phyloP scores from a whole-genome alignment of 2,113 vertebrate species.

The Clarias macrocephalus region DNA sequence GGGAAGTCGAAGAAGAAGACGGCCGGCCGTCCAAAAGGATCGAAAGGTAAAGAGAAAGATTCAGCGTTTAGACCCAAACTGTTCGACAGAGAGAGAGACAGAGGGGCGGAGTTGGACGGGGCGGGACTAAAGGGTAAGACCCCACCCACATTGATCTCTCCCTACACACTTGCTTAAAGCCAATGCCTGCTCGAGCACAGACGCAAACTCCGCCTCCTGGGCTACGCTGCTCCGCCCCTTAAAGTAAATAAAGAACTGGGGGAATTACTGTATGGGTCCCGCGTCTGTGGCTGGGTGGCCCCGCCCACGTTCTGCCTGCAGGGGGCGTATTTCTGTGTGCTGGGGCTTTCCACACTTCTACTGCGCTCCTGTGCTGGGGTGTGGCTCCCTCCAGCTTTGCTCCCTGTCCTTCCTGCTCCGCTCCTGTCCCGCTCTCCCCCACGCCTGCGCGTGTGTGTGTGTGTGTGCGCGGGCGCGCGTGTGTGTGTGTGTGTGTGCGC shows the following conservation, averaged over 20 bases:
- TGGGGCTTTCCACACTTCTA: background rate
- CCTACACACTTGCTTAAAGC: constrained; percentile 69
- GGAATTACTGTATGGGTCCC: background rate
- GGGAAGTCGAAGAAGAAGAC: constrained; percentile 99
- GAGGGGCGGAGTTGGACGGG: constrained; percentile 61
- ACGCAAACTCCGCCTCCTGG: constrained; percentile 1
- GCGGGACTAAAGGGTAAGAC: constrained; percentile 93
- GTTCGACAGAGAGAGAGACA: constrained; percentile 89
- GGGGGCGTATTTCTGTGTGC: background rate
- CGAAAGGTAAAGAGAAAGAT: constrained; percentile 99
- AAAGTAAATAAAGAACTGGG: background rate
- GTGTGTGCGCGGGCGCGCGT: constrained; percentile 48
- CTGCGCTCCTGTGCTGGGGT: constrained; percentile 38
- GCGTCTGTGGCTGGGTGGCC: background rate
- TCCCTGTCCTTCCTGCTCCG: constrained; percentile 76
- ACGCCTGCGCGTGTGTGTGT: constrained; percentile 59
- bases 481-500: constrained; percentile 2
- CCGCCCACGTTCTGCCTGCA: background rate
- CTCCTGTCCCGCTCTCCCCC: constrained; percentile 65
- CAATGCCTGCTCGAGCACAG: constrained; percentile 36
- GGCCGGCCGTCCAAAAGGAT: constrained; percentile 96
- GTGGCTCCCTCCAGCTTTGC: constrained; percentile 64
- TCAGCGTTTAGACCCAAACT: constrained; percentile 97
- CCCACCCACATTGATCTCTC: constrained; percentile 61
- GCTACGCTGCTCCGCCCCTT: constrained; percentile 34